These are phyloP conservation scores for Donacobius atricapilla DNA, from an alignment of 2,113 vertebrate genomes.

Conservation along the genomic window DNA sequence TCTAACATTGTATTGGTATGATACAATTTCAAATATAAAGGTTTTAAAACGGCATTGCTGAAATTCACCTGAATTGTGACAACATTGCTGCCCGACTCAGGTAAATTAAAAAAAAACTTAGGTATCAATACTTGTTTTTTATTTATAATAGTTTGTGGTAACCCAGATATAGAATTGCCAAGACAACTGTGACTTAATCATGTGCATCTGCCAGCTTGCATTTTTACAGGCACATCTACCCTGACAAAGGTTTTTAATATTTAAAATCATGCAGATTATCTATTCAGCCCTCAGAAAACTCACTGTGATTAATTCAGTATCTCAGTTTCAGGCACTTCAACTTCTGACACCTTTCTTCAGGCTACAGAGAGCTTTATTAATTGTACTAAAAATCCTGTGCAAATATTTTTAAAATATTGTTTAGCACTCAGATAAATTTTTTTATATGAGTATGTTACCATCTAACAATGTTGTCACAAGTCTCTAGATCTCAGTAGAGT, in stretches of 20 bases:
- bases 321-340: constrained; percentile 44
- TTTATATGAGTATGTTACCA: not conserved
- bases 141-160: constrained; percentile 18
- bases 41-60: not conserved
- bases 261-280: constrained; percentile 65
- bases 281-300: constrained; percentile 60
- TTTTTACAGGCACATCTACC: constrained; percentile 55
- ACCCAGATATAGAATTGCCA: not conserved
- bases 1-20: not conserved
- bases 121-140: constrained; percentile 17
- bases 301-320: constrained; percentile 42
- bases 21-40: not conserved
- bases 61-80: not conserved
- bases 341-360: constrained; percentile 53
- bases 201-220: constrained; percentile 55
- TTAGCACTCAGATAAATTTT: constrained; percentile 12
- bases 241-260: constrained; percentile 61
- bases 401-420: constrained; percentile 45
- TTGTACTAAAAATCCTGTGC: constrained; percentile 31
- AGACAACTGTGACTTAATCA: constrained; percentile 49
- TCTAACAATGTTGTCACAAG: not conserved
- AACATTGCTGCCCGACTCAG: not conserved
- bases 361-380: constrained; percentile 41
- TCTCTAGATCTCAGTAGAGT: not conserved
- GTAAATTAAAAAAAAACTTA: not conserved